Base-by-base conservation (phyloP, 2,797 vertebrate genomes). In the Acanthurus tractus region DNA sequence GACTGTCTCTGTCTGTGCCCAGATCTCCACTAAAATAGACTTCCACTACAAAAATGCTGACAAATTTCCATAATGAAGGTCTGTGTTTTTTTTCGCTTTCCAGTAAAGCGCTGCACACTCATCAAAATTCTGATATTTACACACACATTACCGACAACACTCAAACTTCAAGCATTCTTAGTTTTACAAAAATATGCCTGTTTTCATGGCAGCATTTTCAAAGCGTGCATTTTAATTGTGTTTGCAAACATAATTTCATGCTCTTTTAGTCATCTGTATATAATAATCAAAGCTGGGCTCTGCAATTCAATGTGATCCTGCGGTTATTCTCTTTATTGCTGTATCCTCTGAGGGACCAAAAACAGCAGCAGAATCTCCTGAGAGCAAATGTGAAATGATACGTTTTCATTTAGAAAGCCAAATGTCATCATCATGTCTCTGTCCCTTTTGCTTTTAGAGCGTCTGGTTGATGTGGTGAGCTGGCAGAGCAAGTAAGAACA, bases 391-490 rank as follows among this genome's bases (percentile, higher is more conserved):
- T 90, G 86, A 95, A 94, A 95, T 92, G 82, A 93, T 93, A 93
- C 83, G 92, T 94, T 95, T 95, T 93, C 90, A 92, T 94, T 94
- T 88, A 89, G 88, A 92, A 93, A 93, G 89, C 90, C 88, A 81
- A 94, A 95, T 94, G 88, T 93, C 91, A 94, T 93, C 92, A 90
- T 94, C 90, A 76, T 92, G 92, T 94, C 92, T 93, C 84, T 90
- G 90, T 87, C 88, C 87, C 87, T 89, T 85, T 85, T 87, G 86
- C 90, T 92, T 92, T 93, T 69, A 79, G 89, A 90, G 91, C 83
- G 58, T 78, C 85, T 88, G 90, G 93, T 91, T 94, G 92, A 96
- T 95, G 94, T 95, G 95, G 94, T 95, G 87, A 94, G 91, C 89
- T 92, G 93, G 92, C 92, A 89, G 85, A 90, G 87, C 86, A 70